Conservation (phyloP, 1,140 invertebrate genomes). For the Cardiocondyla obscurior region DNA sequence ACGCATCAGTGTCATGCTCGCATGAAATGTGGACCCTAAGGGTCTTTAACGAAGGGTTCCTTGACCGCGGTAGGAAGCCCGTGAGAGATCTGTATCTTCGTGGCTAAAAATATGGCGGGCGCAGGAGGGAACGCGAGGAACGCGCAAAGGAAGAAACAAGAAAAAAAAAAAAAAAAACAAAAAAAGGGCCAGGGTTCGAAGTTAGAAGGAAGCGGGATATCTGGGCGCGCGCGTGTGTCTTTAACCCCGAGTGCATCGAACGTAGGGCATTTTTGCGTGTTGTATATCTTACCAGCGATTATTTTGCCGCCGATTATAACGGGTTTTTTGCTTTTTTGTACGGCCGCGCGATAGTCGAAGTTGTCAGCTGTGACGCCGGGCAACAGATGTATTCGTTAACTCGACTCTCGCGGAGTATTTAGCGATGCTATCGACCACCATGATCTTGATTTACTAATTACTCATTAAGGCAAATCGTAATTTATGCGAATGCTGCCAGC, state of each 20-base stretch:
- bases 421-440: slow-evolving; percentile 5
- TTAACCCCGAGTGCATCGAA: slow-evolving; percentile 53
- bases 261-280: slow-evolving; percentile 41
- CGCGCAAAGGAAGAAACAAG: slow-evolving; percentile 41
- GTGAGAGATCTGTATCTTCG: slow-evolving; percentile 51
- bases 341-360: neutral
- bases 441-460: slow-evolving; percentile 44
- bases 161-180: slow-evolving; percentile 40
- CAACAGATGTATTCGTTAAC: slow-evolving; percentile 30
- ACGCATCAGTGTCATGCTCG: slow-evolving; percentile 44
- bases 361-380: slow-evolving; percentile 27
- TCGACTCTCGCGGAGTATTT: slow-evolving; percentile 9
- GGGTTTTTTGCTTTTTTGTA: slow-evolving; percentile 38
- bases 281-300: slow-evolving; percentile 27
- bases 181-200: slow-evolving; percentile 24
- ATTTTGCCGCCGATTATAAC: slow-evolving; percentile 38
- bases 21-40: slow-evolving; percentile 49
- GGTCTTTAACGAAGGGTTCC: slow-evolving; percentile 65
- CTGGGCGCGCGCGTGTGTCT: slow-evolving; percentile 6
- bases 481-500: neutral
- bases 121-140: slow-evolving; percentile 43
- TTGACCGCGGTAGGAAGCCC: slow-evolving; percentile 70
- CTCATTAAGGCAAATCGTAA: slow-evolving; percentile 27
- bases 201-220: slow-evolving; percentile 48
- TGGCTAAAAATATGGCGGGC: slow-evolving; percentile 55